Base-by-base conservation (phyloP, 2,797 vertebrate species). In the Girardinus metallicus region DNA sequence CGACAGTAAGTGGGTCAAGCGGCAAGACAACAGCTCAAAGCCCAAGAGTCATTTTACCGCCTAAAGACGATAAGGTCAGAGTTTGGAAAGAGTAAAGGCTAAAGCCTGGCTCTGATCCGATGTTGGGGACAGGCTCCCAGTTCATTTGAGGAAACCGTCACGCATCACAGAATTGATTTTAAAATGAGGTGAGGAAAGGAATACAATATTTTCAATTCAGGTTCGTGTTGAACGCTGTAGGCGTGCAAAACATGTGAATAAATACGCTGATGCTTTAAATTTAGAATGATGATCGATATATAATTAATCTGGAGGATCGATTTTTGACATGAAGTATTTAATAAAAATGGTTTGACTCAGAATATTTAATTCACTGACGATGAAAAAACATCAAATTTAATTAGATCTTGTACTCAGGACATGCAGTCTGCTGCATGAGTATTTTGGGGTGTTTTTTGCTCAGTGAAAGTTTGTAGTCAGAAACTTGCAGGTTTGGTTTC, bases 1-100 rank as follows among this genome's bases (percentile, higher is more conserved):
- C 16, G 29, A 41, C 11, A 68, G 4, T 74, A 75, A 75, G 47
- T 75, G 78, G 73, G 73, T 80, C 72, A 74, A 44, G 78, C 73
- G 21, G 78, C 46, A 36, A 74, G 31, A 78, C 68, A 73, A 60
- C 68, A 53, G 78, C 60, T 23, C 46, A 66, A 51, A 74, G 72
- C 57, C 66, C 26, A 49, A 62, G 74, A 80, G 34, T 21, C 5
- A 21, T 39, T 66, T 41, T 43, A 74, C 34, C 11, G 23, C 29
- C 31, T 79, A 73, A 66, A 53, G 57, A 34, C 10, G 72, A 66
- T 39, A 51, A 66, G 57, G 44, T 66, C 26, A 43, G 29, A 70
- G 29, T 71, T 78, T 57, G n/a, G 39, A 57, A 57, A 55, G 47
- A 39, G 43, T 15, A 49, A 51, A 74, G 78, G 49, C 70, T 51